Percentiles rank a stretch among this genome's conserved stretches.
phyloP scores from a whole-genome alignment of 2,888 invertebrate genomes.

The Erebia epiphron region DNA sequence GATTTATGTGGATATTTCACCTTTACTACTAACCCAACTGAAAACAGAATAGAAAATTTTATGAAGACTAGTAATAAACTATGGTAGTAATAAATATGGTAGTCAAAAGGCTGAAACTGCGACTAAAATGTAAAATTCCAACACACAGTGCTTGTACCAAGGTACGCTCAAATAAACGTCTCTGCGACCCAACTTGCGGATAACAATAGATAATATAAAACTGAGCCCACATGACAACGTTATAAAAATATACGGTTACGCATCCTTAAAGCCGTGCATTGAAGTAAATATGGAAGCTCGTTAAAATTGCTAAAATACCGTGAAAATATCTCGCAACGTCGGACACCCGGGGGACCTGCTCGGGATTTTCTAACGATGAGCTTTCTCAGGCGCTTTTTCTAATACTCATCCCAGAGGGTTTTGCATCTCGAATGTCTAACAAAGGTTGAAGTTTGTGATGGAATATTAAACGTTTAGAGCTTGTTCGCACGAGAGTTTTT shows the following conservation, averaged over 20 bases:
- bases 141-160: not conserved
- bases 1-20: too few species aligned
- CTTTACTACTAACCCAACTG: too few species aligned
- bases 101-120: not conserved
- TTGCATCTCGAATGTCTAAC: slow-evolving; percentile 60
- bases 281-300: slow-evolving; percentile 77
- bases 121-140: not conserved
- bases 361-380: slow-evolving; percentile 54
- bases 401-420: slow-evolving; percentile 70
- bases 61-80: too few species aligned
- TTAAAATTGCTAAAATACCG: slow-evolving; percentile 83
- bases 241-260: slow-evolving; percentile 58
- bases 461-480: slow-evolving; percentile 55
- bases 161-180: not conserved
- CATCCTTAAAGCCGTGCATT: slow-evolving; percentile 63
- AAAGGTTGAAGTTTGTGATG: slow-evolving; percentile 57
- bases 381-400: slow-evolving; percentile 66
- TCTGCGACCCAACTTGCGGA: not conserved
- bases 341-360: slow-evolving; percentile 67
- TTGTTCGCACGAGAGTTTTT: not conserved
- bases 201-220: slow-evolving; percentile 29
- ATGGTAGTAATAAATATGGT: too few species aligned
- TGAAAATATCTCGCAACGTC: slow-evolving; percentile 74
- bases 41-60: too few species aligned
- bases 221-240: slow-evolving; percentile 35